Base-by-base conservation (phyloP, 2,797 vertebrate genomes). In the Morelia viridis region DNA sequence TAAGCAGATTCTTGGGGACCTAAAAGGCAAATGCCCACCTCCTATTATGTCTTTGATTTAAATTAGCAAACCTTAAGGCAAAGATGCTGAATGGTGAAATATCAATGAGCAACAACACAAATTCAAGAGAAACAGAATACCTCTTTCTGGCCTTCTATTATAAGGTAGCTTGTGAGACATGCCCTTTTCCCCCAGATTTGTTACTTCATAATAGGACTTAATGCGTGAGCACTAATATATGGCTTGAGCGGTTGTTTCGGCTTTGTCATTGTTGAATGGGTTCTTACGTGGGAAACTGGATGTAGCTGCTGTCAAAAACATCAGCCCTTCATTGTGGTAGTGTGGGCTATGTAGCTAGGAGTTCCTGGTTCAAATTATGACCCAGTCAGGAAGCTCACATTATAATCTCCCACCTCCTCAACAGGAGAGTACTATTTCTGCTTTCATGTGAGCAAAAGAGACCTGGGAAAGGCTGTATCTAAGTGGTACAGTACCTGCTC, bases 1-100 rank as follows among this genome's bases (percentile, higher is more conserved):
- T 99, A 96, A 97, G 97, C 89, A 89, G 93, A 83, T 19, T 28
- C 68, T 62, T 53, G 35, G 62, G 22, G 22, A 17, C 31, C 15
- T 22, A 6, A 22, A 90, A 56, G 64, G 9, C 0, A 0, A 7
- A 53, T 1, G 0, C 11, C 15, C 50, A 80, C 76, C 19, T 46
- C 9, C 76, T 80, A 80, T 80, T 80, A 46, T 46, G 22, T 80
- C 76, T 80, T 80, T 83, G 76, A 64, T 15, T 2, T 19, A 83
- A 31, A 35, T 24, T 61, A 50, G 26, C 76, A 46, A 85, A 60
- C 22, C 35, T 41, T 50, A 68, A 19, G 41, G 24, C 50, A 83
- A 85, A 86, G 64, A 57, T 2, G 24, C 10, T 91, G 90, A 94
- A 91, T 22, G 35, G 65, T 7, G 26, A 87, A 24, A n/a, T 68